A percentile compares a stretch with the other conserved stretches of the same genome.
Conservation (phyloP, 2,797 vertebrate genomes). For the Serranus cabrilla region DNA sequence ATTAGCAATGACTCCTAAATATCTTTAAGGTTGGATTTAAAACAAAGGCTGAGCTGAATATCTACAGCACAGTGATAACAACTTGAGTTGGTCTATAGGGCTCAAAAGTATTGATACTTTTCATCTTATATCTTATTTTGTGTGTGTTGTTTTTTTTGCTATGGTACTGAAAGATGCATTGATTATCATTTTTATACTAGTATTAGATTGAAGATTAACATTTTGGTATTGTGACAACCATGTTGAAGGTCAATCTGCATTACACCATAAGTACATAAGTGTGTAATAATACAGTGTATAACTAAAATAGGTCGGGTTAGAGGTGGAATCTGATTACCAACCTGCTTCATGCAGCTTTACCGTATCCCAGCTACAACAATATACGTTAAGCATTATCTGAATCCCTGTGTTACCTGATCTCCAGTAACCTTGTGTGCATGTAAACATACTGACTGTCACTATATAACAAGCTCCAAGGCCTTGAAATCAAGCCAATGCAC, state of each 20-base stretch:
- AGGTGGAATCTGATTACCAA: neutral
- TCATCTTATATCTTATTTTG: too few relatives aligned
- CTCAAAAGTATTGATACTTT: too few relatives aligned
- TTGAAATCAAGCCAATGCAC: neutral
- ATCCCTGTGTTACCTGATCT: conserved; percentile 20
- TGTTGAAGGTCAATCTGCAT: neutral
- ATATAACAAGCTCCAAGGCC: neutral
- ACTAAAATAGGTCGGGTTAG: neutral
- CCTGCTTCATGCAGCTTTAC: neutral
- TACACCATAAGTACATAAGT: neutral
- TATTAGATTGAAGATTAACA: too few relatives aligned
- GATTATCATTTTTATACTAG: too few relatives aligned
- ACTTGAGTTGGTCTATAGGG: neutral
- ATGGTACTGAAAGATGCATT: too few relatives aligned
- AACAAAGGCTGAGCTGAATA: conserved; percentile 1
- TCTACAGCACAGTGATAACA: neutral
- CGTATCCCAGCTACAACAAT: neutral
- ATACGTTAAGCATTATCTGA: neutral
- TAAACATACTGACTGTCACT: conserved; percentile 6
- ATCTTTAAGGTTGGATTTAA: conserved; percentile 13
- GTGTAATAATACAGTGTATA: neutral
- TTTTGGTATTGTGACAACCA: too few relatives aligned
- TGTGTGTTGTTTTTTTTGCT: too few relatives aligned
- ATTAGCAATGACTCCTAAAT: conserved; percentile 16
- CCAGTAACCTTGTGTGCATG: neutral